These are phyloP conservation scores for Cremastobaeus sp. DNA, from an alignment of 2,888 invertebrate species.

Conservation along the genomic window DNA sequence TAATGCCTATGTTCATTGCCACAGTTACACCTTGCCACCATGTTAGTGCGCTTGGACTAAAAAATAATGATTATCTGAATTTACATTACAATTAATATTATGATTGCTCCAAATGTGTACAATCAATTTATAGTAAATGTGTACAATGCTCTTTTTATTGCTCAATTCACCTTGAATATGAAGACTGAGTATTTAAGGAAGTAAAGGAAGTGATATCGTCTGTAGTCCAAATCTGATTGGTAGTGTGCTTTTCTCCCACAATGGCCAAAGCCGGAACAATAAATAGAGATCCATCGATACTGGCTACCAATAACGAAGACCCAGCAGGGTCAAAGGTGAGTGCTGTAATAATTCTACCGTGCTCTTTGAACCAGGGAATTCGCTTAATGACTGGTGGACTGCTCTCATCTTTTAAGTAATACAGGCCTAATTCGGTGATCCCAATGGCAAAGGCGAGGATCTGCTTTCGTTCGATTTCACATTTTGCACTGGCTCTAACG, in stretches of 20 bases:
- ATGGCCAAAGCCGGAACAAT: slow-evolving; percentile 82
- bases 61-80: slow-evolving; percentile 22
- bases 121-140: too few relatives aligned
- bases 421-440: slow-evolving; percentile 71
- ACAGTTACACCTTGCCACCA: slow-evolving; percentile 77
- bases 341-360: slow-evolving; percentile 71
- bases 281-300: slow-evolving; percentile 81
- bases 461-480: slow-evolving; percentile 70
- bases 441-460: slow-evolving; percentile 73
- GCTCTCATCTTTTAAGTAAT: slow-evolving; percentile 69
- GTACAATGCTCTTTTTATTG: too few relatives aligned
- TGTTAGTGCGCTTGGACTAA: slow-evolving; percentile 73
- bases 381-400: slow-evolving; percentile 70
- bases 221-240: slow-evolving; percentile 81
- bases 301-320: slow-evolving; percentile 84
- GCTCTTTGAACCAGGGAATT: slow-evolving; percentile 75
- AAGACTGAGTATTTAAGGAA: slow-evolving; percentile 71
- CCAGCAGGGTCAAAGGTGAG: slow-evolving; percentile 91
- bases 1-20: slow-evolving; percentile 74
- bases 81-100: too few relatives aligned
- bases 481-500: slow-evolving; percentile 70
- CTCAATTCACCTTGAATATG: slow-evolving; percentile 75
- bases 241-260: slow-evolving; percentile 79
- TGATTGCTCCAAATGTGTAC: too few relatives aligned
- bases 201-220: slow-evolving; percentile 81